A percentile compares a stretch with the other conserved stretches of the same genome.
Conservation (phyloP, 2,113 vertebrate genomes). For the Microcebus ravelobensis region DNA sequence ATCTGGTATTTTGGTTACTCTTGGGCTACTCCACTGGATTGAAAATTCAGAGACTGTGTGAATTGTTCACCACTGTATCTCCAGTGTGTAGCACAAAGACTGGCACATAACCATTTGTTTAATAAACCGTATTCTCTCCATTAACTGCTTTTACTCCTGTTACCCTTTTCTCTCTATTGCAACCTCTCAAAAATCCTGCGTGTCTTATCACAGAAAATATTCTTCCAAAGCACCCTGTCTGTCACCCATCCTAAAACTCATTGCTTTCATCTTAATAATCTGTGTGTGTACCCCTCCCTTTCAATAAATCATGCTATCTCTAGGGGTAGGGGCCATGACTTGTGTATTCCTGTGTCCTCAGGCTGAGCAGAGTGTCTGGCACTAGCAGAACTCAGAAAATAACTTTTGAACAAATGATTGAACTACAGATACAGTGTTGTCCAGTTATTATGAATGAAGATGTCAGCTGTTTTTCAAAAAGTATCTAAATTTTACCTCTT, state of each 20-base stretch:
- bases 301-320: background rate
- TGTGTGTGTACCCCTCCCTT: background rate
- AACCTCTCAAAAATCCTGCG: background rate
- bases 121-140: background rate
- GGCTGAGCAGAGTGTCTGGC: background rate
- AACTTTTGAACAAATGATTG: background rate
- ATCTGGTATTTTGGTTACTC: background rate
- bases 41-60: background rate
- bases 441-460: background rate
- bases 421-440: background rate
- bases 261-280: background rate
- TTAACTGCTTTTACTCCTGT: background rate
- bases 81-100: background rate
- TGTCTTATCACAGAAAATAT: background rate
- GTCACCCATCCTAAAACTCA: background rate
- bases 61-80: background rate
- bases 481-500: background rate
- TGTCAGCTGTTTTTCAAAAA: background rate
- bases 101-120: background rate
- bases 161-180: background rate
- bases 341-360: background rate
- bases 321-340: background rate
- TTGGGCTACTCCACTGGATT: background rate
- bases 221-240: background rate
- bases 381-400: background rate